Conservation (phyloP, 2,888 invertebrate genomes). For the Tinea semifulvella region DNA sequence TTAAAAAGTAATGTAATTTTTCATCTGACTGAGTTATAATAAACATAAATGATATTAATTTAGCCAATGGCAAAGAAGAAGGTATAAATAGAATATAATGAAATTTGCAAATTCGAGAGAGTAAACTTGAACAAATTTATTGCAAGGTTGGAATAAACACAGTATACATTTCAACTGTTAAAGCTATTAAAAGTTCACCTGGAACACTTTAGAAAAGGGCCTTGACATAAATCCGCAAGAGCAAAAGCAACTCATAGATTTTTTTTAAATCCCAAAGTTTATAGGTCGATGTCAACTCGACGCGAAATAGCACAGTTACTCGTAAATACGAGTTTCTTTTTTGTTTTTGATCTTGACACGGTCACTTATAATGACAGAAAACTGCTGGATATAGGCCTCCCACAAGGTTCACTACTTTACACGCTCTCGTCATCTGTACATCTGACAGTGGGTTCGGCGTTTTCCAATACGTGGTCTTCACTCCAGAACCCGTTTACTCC, state of each 20-base stretch:
- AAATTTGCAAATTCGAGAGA: not conserved
- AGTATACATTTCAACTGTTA: not conserved
- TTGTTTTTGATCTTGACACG: not conserved
- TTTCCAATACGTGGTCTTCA: too few species aligned
- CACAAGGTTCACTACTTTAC: too few species aligned
- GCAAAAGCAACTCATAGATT: conserved; percentile 30
- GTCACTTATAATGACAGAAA: conserved; percentile 1
- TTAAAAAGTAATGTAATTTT: too few species aligned
- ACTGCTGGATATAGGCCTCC: not conserved
- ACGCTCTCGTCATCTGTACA: too few species aligned
- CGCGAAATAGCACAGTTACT: conserved; percentile 27
- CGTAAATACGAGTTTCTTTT: conserved; percentile 9
- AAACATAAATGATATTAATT: too few species aligned
- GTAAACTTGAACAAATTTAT: conserved; percentile 1
- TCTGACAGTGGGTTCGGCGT: too few species aligned
- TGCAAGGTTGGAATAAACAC: not conserved
- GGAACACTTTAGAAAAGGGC: conserved; percentile 20
- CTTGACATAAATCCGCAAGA: conserved; percentile 40
- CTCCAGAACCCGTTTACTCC: too few species aligned
- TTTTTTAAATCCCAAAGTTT: conserved; percentile 31
- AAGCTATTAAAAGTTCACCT: conserved; percentile 12
- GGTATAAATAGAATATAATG: not conserved
- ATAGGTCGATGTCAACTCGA: conserved; percentile 37
- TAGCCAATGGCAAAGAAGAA: too few species aligned
- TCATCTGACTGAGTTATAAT: too few species aligned